Base-by-base conservation (phyloP, 30 jellyfish, hydroid and myxozoan genomes). In the Hydra vulgaris region DNA sequence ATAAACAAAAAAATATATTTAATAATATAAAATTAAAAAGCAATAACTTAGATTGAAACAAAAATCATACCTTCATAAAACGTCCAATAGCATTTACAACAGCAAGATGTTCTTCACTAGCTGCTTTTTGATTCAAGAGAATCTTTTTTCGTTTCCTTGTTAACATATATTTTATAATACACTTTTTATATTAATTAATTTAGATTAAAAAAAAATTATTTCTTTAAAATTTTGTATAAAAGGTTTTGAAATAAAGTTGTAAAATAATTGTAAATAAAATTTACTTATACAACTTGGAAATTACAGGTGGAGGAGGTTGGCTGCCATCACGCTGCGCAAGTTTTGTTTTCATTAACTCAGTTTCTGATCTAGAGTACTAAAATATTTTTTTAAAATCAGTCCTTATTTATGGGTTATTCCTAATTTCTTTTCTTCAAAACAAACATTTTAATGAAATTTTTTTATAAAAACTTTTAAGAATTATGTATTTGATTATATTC, bases 231-330 rank as follows among this genome's bases (percentile, higher is more conserved):
- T n/a, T n/a, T n/a, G n/a, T n/a, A n/a, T n/a, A n/a, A n/a, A n/a
- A n/a, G n/a, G n/a, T n/a, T n/a, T n/a, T 56, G n/a, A 56, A 56
- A 56, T n/a, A 56, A 56, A 56, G 17, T 56, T 56, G 17, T 56
- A 56, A 56, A 56, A 56, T 56, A 56, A 56, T 56, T 18, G n/a
- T n/a, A n/a, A n/a, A n/a, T n/a, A 23, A 61, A 20, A 80, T 25
- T 21, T 54, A 92, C 98, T 96, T 79, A 85, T 94, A 94, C n/a
- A 94, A 86, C 72, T 88, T 87, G 8, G 99, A 86, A 73, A 87
- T 94, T 53, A 96, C 95, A 17, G 96, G 99, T n/a, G 96, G 95
- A 0, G 99, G 99, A 55, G 99, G 96, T 67, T 87, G 82, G 73
- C 87, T 87, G 70, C 99, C 99, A 67, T 80, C 94, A 71, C 99